These are phyloP conservation scores for Papilio gigon DNA, from an alignment of 2,888 invertebrate species.

Conservation along the genomic window DNA sequence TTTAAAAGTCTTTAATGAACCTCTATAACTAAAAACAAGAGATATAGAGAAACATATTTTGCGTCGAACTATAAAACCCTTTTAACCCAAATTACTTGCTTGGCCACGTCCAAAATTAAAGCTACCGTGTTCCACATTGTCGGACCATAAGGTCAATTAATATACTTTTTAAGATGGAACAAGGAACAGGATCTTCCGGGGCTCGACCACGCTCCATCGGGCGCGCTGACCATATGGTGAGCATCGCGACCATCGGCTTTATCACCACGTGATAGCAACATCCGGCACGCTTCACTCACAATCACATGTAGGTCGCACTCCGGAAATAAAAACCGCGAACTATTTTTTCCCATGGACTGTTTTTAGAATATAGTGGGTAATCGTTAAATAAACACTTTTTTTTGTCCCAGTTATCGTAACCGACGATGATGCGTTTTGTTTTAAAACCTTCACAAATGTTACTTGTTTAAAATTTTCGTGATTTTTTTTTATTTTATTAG, in stretches of 20 bases:
- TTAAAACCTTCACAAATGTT: background rate
- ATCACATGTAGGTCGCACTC: conserved; percentile 66
- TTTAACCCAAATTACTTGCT: background rate
- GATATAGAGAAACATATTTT: no score
- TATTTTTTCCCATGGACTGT: conserved; percentile 56
- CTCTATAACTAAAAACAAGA: no score
- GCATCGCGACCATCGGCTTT: conserved; percentile 63
- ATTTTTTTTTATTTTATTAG: background rate
- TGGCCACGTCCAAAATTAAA: background rate
- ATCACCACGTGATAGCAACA: conserved; percentile 70
- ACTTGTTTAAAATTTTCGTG: background rate
- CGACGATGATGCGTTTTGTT: background rate
- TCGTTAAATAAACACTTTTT: background rate
- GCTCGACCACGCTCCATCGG: conserved; percentile 49
- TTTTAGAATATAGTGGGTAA: conserved; percentile 46
- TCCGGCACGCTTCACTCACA: conserved; percentile 62
- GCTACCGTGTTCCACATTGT: conserved; percentile 17
- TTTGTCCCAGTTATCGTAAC: background rate
- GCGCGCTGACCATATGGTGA: conserved; percentile 62
- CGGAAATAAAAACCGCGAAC: conserved; percentile 76
- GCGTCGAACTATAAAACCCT: background rate
- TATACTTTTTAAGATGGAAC: conserved; percentile 48
- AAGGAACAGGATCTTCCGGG: conserved; percentile 59
- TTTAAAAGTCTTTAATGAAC: no score
- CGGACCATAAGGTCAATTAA: conserved; percentile 36